phyloP scores from a whole-genome alignment of 2,888 invertebrate genomes.

The Gandaritis pyraliata region DNA sequence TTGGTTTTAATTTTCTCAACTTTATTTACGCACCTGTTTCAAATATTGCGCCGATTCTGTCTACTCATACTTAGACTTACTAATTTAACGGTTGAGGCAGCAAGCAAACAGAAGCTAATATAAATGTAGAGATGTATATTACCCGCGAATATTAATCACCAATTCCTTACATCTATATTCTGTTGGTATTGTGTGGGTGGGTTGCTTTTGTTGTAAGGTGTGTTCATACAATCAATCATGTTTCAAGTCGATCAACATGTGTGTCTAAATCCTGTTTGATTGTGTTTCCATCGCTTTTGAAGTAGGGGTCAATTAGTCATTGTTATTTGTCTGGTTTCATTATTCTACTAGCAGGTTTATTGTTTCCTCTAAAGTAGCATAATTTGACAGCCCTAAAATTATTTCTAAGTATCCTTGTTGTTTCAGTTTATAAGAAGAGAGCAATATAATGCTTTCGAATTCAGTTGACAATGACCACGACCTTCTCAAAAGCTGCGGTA shows the following conservation, averaged over 20 bases:
- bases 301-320: conserved; percentile 10
- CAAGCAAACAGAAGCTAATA: no score
- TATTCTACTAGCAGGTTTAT: neutral
- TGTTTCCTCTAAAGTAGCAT: no score
- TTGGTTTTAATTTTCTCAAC: no score
- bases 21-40: no score
- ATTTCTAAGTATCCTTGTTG: no score
- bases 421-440: no score
- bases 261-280: conserved; percentile 23
- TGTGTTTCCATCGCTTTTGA: conserved; percentile 23
- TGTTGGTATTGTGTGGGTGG: conserved; percentile 21
- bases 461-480: no score
- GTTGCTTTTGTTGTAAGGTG: conserved; percentile 26
- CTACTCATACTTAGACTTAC: no score
- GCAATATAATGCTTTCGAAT: no score
- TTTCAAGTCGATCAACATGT: conserved; percentile 21
- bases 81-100: no score
- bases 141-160: neutral
- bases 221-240: conserved; percentile 29
- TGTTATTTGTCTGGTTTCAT: conserved; percentile 10
- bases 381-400: no score
- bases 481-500: neutral
- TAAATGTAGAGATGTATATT: neutral
- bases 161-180: conserved; percentile 18
- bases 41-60: no score